Evolutionary conservation across 2,797 vertebrate genomes (phyloP), one percentile per base, ranked within the genome.

Genomic region (Gadopsis bispinosus): DNA sequence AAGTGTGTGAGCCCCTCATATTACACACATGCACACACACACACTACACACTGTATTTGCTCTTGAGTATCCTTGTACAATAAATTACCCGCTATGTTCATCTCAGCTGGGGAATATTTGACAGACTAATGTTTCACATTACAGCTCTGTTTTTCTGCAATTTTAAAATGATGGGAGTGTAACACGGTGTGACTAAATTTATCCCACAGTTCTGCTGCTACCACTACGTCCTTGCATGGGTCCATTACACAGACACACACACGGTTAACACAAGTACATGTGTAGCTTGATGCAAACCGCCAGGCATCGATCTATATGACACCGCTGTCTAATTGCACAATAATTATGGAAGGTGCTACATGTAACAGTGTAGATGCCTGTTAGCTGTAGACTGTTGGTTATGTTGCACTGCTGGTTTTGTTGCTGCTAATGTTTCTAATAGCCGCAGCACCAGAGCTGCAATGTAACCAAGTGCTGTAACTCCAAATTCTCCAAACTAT

Each of bases 21-120:
- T 41, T 35, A 63, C 17, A 55, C 55, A 60, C 39, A 65, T 12
- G 41, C 29, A 31, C 47, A 26, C 43, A 35, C 41, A 56, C 8
- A 41, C 69, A 59, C 13, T 39, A 31, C n/a, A 45, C 2, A 56
- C 41, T 12, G 11, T 33, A 35, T 43, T 14, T 31, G 9, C 53
- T 50, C 29, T 22, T 45, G 48, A 48, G 8, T 33, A 75, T 67
- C 35, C 26, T 45, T 47, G 16, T 22, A 33, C 33, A 53, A 47
- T 72, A 63, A 47, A 68, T 41, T 17, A 37, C 73, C 26, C 11
- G 5, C 39, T 11, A 11, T 43, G 41, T 37, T 69, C 33, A 59
- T 59, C 53, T 76, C 53, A 55, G 65, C 69, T 37, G 31, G 9
- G 39, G 35, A 60, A 54, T 48, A 41, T 76, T 29, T 56, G 67